Conservation (phyloP, 2,888 invertebrate species). For the Heliconius charithonia region DNA sequence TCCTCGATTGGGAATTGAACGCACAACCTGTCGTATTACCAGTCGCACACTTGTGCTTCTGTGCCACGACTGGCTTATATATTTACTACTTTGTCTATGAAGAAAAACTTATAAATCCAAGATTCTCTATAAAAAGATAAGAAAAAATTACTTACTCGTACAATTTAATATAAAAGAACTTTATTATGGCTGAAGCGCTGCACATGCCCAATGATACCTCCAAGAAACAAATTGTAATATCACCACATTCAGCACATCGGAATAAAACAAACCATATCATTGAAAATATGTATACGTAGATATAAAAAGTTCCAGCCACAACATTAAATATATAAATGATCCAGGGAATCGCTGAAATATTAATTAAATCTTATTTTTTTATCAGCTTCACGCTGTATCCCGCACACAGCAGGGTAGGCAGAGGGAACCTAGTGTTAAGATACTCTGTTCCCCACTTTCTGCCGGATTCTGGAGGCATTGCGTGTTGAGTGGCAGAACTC, state of each 20-base stretch:
- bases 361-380: too few species aligned
- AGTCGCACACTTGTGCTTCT: too few species aligned
- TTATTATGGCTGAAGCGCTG: slow-evolving; percentile 57
- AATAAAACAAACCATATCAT: slow-evolving; percentile 60
- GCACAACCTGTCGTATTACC: too few species aligned
- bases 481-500: too few species aligned
- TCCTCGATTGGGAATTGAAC: too few species aligned
- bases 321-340: slow-evolving; percentile 8
- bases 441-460: too few species aligned
- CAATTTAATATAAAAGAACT: slow-evolving; percentile 57
- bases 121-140: background rate
- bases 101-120: background rate
- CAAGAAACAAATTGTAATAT: slow-evolving; percentile 46
- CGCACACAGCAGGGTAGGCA: too few species aligned
- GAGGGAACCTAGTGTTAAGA: too few species aligned
- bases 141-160: slow-evolving; percentile 52
- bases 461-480: too few species aligned
- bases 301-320: slow-evolving; percentile 50
- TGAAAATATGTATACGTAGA: slow-evolving; percentile 61
- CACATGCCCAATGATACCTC: slow-evolving; percentile 58
- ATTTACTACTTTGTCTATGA: background rate
- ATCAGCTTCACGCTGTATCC: too few species aligned
- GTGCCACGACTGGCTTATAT: too few species aligned
- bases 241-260: slow-evolving; percentile 53
- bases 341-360: slow-evolving; percentile 28